Conservation (phyloP, 2,888 invertebrate species). For the Caenorhabditis wallacei region DNA sequence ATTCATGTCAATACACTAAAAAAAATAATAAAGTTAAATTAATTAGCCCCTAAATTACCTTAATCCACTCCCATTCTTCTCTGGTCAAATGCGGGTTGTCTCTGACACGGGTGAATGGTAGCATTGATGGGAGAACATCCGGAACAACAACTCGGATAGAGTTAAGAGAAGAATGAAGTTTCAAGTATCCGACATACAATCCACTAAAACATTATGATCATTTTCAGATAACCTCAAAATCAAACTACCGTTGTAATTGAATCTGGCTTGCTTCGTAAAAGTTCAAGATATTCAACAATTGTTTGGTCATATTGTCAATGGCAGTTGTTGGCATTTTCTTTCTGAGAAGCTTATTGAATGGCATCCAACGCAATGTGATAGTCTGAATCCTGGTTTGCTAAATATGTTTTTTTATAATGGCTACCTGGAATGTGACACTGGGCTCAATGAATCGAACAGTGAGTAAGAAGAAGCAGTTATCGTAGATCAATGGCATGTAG, state of each 20-base stretch:
- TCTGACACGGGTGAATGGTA: slow-evolving; percentile 94
- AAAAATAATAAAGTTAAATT: neutral
- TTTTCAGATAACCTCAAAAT: too few relatives aligned
- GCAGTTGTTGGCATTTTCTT: slow-evolving; percentile 86
- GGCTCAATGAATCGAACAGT: slow-evolving; percentile 91
- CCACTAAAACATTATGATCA: slow-evolving; percentile 85
- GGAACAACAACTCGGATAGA: slow-evolving; percentile 89
- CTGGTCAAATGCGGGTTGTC: slow-evolving; percentile 95
- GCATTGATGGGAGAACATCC: slow-evolving; percentile 93
- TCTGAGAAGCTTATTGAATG: slow-evolving; percentile 90
- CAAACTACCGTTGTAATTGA: slow-evolving; percentile 87
- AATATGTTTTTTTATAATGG: slow-evolving; percentile 6
- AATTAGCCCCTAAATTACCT: slow-evolving; percentile 63
- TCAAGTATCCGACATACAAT: slow-evolving; percentile 95
- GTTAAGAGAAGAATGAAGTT: slow-evolving; percentile 91
- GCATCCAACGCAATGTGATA: slow-evolving; percentile 94
- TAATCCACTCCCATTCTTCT: slow-evolving; percentile 93
- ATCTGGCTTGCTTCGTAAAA: slow-evolving; percentile 91
- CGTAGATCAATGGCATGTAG: slow-evolving; percentile 92
- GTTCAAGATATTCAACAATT: slow-evolving; percentile 89
- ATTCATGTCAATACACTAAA: slow-evolving; percentile 71
- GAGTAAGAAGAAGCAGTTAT: slow-evolving; percentile 92
- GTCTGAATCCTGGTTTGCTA: slow-evolving; percentile 86
- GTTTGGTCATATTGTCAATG: slow-evolving; percentile 91
- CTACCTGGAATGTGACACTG: slow-evolving; percentile 88